Percentiles rank a stretch among this genome's conserved stretches.
Evolutionary conservation across 2,888 invertebrate genomes (phyloP).

Genomic region (Baronia brevicornis): DNA sequence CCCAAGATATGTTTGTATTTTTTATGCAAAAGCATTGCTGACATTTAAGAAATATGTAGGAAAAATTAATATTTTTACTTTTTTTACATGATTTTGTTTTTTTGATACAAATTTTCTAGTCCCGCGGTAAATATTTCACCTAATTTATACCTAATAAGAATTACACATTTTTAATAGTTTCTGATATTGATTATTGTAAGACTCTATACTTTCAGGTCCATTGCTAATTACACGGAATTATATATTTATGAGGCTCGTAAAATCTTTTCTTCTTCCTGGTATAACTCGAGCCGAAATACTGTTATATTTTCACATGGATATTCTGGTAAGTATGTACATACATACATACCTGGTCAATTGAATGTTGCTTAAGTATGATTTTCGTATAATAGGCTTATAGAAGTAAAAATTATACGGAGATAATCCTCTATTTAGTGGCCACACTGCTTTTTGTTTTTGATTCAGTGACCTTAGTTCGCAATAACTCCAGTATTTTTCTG

Average conservation of each 20-base stretch:
- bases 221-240: conserved; percentile 46
- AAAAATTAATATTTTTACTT: too few relatives aligned
- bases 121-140: neutral
- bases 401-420: too few relatives aligned
- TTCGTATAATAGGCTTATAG: too few relatives aligned
- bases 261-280: conserved; percentile 44
- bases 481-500: neutral
- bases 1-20: too few relatives aligned
- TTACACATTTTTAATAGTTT: neutral
- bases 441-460: too few relatives aligned
- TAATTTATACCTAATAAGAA: neutral
- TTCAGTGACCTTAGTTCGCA: too few relatives aligned
- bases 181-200: conserved; percentile 2
- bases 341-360: neutral
- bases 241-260: conserved; percentile 32
- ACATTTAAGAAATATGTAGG: too few relatives aligned
- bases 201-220: conserved; percentile 35
- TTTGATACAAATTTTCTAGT: too few relatives aligned
- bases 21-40: too few relatives aligned
- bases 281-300: conserved; percentile 36
- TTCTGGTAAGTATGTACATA: conserved; percentile 34
- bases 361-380: too few relatives aligned
- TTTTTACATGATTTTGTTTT: too few relatives aligned
- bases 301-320: conserved; percentile 52
- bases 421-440: too few relatives aligned